Base-by-base conservation (phyloP, 2,888 invertebrate species). In the Nezara viridula region DNA sequence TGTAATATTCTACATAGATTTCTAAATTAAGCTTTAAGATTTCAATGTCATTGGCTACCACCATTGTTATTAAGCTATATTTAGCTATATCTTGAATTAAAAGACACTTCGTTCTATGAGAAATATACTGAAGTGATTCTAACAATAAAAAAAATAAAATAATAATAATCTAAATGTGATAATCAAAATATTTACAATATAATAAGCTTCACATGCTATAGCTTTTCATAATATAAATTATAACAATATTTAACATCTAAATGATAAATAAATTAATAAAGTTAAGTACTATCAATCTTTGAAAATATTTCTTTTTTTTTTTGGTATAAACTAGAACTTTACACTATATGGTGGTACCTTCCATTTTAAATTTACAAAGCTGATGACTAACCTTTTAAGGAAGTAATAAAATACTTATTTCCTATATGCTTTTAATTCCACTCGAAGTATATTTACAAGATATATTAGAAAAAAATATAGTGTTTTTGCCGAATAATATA, bases 331-430 rank as follows among this genome's bases (percentile, higher is more conserved):
- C 87, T 87, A 87, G 55, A 73, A 87, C 73, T 87, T 87, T 73
- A 87, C 49, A 88, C 89, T 90, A 88, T 89, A 90, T 81, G 87
- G 90, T 90, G 90, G 90, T 90, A 90, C 90, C 90, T 89, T 90
- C 88, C 85, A 55, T 86, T 89, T 86, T 88, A 86, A 60, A 40
- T 88, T 88, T 88, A 81, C 50, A 77, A 85, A 88, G 81, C 88
- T 88, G 90, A 89, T 90, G 89, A 89, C 90, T 89, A 90, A 88
- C 86, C 55, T 50, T 89, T 88, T 87, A 90, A 90, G 90, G 90
- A 90, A 90, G 90, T 90, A 90, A 88, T 90, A 90, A 90, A 90
- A 90, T 90, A 89, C 89, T 88, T 88, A 81, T 88, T 52, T 88
- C 73, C 87, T 87, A 85, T 88, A 85, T 88, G 88, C 88, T 81